Conservation (phyloP, 2,797 vertebrate species). For the Enteromius trimaculatus region DNA sequence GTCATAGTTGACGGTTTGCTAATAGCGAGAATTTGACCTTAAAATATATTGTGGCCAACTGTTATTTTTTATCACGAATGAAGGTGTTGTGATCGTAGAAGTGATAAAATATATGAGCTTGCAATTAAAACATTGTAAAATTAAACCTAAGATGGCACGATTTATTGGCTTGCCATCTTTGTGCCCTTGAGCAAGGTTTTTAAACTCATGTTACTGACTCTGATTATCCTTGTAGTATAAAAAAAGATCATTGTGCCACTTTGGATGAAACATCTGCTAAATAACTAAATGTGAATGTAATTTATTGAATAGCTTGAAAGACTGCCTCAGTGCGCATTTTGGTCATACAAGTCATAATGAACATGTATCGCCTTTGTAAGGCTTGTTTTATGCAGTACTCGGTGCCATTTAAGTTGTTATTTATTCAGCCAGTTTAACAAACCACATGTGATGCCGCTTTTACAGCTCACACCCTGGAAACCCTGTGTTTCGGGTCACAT, state of each 20-base stretch:
- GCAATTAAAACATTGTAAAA: not conserved
- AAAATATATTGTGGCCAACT: not conserved
- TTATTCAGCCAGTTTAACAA: constrained; percentile 38
- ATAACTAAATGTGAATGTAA: constrained; percentile 1
- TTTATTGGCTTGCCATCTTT: not conserved
- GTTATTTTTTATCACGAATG: not conserved
- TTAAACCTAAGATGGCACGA: not conserved
- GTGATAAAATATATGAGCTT: not conserved
- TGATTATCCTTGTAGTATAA: not conserved
- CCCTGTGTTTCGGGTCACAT: constrained; percentile 25
- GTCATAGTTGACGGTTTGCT: not conserved
- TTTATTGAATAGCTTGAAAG: not conserved
- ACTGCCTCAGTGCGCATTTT: not conserved
- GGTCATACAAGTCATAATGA: constrained; percentile 3
- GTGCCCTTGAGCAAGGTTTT: not conserved
- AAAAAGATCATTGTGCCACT: not conserved
- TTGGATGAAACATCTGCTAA: not conserved
- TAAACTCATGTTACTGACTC: not conserved
- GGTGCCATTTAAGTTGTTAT: not conserved
- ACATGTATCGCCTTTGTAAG: not conserved
- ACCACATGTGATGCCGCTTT: constrained; percentile 10
- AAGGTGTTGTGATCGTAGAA: not conserved
- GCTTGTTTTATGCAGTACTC: not conserved
- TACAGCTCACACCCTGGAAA: constrained; percentile 2
- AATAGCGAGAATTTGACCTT: not conserved